Evolutionary conservation across 2,888 invertebrate genomes (phyloP).

Genomic region (Cremastinae sp.): DNA sequence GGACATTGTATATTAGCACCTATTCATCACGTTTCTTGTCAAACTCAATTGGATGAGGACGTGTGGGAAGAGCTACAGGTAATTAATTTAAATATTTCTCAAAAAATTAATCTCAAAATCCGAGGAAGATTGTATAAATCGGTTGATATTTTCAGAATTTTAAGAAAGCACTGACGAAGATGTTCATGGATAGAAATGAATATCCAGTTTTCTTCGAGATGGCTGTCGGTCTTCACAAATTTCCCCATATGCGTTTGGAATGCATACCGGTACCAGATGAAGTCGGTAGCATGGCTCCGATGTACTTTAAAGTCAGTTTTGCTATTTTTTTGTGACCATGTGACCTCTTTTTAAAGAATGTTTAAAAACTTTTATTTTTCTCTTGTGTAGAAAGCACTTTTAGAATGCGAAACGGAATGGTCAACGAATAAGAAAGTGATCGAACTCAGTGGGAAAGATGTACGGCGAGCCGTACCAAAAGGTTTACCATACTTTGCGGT

Average conservation of each 20-base stretch:
- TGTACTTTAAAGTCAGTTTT: constrained; percentile 91
- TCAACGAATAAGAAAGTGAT: constrained; percentile 95
- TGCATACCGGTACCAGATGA: constrained; percentile 93
- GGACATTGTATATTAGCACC: constrained; percentile 95
- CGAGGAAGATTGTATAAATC: background rate
- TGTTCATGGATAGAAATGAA: constrained; percentile 87
- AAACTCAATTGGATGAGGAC: constrained; percentile 95
- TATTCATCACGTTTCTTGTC: constrained; percentile 89
- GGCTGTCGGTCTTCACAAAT: constrained; percentile 86
- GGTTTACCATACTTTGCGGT: constrained; percentile 97
- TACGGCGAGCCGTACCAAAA: constrained; percentile 92
- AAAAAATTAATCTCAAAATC: too few species aligned
- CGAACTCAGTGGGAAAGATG: constrained; percentile 85
- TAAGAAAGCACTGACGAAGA: constrained; percentile 88
- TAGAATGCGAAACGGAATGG: constrained; percentile 98
- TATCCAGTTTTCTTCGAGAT: constrained; percentile 96
- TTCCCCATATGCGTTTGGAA: constrained; percentile 93
- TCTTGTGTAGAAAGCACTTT: constrained; percentile 88
- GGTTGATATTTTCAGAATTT: constrained; percentile 83
- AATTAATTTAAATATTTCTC: too few species aligned
- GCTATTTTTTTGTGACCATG: too few species aligned
- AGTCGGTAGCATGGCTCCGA: constrained; percentile 93
- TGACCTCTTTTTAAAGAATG: background rate
- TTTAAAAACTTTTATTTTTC: constrained; percentile 3
- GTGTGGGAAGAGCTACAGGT: constrained; percentile 94